Base-by-base conservation (phyloP, 2,113 vertebrate species). In the Epinephelus cyanopodus region DNA sequence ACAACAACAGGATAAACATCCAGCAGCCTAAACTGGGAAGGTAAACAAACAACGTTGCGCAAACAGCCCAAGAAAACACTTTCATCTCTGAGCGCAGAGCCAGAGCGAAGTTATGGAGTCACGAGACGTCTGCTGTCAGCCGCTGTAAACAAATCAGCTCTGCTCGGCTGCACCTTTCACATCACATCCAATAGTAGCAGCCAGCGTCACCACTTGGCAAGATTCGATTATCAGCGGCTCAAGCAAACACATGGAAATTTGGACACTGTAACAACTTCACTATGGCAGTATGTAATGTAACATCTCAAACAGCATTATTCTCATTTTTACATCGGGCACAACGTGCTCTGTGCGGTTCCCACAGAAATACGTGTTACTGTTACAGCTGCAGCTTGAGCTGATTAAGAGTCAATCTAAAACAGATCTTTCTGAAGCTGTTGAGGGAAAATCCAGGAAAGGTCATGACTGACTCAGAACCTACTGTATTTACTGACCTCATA, bases 71-170 rank as follows among this genome's bases (percentile, higher is more conserved):
- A 57, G 52, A 71, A 76, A 23, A 69, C 1, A 47, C 63, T 72
- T 66, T 79, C 5, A 70, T 90, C 47, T 58, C 9, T 1, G 54
- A 63, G 70, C 6, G 9, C 10, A 33, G 52, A 78, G 52, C 33
- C 18, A 53, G 23, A 70, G 76, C 48, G 18, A 23, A 60, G 58
- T 33, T 54, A 23, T 0, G n/a, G 53, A 78, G 53, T 79, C 58
- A 74, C 18, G 13, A 66, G 80, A 65, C 50, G 45, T 65, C 73
- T 69, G 73, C 80, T 53, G 69, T 82, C 78, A 80, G 64, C 56
- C 15, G 14, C 45, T n/a, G 7, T 11, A n/a, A 86, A 66, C 70
- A 21, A n/a, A 84, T 50, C 72, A 14, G 45, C 5, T 63, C 60
- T 37, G 60, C 48, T 37, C 21, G 15, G 58, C 77, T 66, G 65